Evolutionary conservation across 2,888 invertebrate genomes (phyloP).

Genomic region (Caenorhabditis plicata): DNA sequence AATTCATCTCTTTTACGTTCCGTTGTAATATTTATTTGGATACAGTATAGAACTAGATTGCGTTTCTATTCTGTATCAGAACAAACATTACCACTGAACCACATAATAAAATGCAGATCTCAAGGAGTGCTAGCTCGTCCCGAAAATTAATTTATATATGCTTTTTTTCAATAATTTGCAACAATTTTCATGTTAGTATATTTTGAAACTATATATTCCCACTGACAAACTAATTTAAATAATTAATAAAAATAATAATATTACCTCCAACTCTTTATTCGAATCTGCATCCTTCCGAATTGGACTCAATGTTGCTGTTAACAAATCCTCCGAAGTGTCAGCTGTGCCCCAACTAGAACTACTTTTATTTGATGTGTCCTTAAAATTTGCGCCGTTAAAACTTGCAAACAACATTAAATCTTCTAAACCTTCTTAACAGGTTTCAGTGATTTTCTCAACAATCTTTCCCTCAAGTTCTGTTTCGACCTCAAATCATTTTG

Average conservation of each 20-base stretch:
- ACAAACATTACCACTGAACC: too few relatives aligned
- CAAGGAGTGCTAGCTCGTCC: too few relatives aligned
- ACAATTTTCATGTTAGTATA: neutral
- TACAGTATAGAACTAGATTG: too few relatives aligned
- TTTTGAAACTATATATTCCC: neutral
- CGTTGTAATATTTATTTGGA: too few relatives aligned
- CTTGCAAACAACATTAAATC: too few relatives aligned
- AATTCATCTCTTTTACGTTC: too few relatives aligned
- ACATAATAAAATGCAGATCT: too few relatives aligned
- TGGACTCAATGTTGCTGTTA: constrained; percentile 11
- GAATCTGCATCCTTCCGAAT: constrained; percentile 5
- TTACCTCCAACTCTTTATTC: neutral
- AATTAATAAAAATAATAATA: neutral
- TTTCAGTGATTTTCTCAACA: constrained; percentile 33
- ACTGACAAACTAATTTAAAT: neutral
- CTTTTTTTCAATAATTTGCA: too few relatives aligned
- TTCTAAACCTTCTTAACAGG: neutral
- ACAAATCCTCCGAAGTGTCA: constrained; percentile 1
- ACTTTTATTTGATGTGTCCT: neutral
- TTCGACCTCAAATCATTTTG: constrained; percentile 25
- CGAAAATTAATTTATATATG: too few relatives aligned
- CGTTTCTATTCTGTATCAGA: too few relatives aligned
- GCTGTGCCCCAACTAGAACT: constrained; percentile 13
- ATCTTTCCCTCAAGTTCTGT: constrained; percentile 42
- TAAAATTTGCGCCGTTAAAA: neutral